These are phyloP conservation scores for Spea bombifrons DNA, from an alignment of 2,113 vertebrate species.

Conservation along the genomic window DNA sequence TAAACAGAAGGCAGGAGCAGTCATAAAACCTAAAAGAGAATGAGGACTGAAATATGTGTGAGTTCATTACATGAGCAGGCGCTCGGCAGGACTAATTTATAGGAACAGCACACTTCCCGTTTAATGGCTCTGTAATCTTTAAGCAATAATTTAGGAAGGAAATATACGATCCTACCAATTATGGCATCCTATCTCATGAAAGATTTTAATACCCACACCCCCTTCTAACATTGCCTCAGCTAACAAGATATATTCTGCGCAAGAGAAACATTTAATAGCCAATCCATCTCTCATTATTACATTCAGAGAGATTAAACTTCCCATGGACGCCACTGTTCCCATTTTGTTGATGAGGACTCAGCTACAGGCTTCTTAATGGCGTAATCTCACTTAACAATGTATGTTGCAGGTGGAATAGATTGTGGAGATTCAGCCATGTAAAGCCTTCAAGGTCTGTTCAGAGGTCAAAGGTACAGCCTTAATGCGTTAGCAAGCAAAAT, in stretches of 20 bases:
- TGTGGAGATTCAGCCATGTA: neutral
- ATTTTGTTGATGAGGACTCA: conserved; percentile 35
- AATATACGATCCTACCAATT: conserved; percentile 48
- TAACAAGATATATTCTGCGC: conserved; percentile 47
- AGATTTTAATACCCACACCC: conserved; percentile 43
- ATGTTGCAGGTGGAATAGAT: conserved; percentile 5
- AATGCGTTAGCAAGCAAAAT: neutral
- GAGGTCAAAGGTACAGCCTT: neutral
- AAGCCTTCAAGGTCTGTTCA: conserved; percentile 1
- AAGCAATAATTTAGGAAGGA: conserved; percentile 45
- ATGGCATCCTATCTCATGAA: conserved; percentile 46
- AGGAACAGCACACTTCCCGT: conserved; percentile 43
- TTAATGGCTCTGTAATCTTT: conserved; percentile 45
- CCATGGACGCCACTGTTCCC: conserved; percentile 10
- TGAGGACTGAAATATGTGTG: conserved; percentile 46
- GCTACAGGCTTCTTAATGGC: conserved; percentile 32
- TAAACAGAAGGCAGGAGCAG: conserved; percentile 37
- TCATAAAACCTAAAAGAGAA: conserved; percentile 44
- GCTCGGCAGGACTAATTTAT: conserved; percentile 42
- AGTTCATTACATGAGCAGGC: conserved; percentile 36
- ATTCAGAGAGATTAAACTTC: conserved; percentile 44
- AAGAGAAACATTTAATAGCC: conserved; percentile 42
- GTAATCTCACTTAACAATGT: conserved; percentile 36
- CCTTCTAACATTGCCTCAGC: conserved; percentile 30
- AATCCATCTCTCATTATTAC: conserved; percentile 48